Evolutionary conservation across 2,113 vertebrate species (phyloP).

Genomic region (Bambusicola thoracicus): DNA sequence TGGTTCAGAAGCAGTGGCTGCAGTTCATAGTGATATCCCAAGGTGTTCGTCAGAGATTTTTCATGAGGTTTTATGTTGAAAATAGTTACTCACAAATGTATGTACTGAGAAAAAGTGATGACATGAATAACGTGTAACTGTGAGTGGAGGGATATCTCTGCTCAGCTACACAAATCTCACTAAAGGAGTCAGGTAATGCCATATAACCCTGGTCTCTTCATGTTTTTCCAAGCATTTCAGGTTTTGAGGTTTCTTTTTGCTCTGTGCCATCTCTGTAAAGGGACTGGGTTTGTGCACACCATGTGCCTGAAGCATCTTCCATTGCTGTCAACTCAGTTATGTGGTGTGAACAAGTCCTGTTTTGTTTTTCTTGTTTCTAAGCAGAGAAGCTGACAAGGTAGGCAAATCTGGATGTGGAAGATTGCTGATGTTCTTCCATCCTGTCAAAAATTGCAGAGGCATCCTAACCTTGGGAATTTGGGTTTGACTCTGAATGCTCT

Average conservation of each 20-base stretch:
- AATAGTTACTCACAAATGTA: too few species aligned
- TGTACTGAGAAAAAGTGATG: too few species aligned
- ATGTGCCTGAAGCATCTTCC: neutral
- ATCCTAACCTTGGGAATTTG: neutral
- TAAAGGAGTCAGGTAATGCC: neutral
- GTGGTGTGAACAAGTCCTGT: neutral
- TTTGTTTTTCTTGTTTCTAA: neutral
- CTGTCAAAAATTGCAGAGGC: neutral
- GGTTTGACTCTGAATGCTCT: neutral
- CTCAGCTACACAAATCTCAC: neutral
- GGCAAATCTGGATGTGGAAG: neutral
- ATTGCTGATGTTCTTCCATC: neutral
- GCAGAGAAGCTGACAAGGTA: neutral
- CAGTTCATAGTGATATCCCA: too few species aligned
- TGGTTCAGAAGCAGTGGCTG: too few species aligned
- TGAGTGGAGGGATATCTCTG: neutral
- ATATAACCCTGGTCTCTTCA: neutral
- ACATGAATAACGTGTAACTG: too few species aligned
- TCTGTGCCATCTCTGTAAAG: neutral
- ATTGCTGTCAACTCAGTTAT: neutral
- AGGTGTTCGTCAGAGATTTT: too few species aligned
- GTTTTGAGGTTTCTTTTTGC: neutral
- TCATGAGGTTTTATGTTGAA: too few species aligned
- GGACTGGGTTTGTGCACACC: accelerated
- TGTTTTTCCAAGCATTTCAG: neutral